phyloP scores from a whole-genome alignment of 30 jellyfish, hydroid and myxozoan genomes.

The Sanderia malayensis region DNA sequence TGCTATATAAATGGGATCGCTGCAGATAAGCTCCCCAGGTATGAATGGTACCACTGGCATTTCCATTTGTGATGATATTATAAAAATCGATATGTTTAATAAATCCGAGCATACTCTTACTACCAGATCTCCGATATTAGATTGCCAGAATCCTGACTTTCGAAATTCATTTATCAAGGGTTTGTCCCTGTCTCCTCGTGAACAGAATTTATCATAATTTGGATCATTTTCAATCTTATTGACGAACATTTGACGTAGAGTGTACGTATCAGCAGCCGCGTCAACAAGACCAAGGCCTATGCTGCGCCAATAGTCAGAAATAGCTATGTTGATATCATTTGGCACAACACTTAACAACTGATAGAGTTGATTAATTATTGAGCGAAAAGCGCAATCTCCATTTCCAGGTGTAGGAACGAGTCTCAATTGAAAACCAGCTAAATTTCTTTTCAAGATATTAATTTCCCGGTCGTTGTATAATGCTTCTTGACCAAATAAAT shows the following conservation, averaged over 20 bases:
- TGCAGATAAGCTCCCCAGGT: background rate
- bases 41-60: background rate
- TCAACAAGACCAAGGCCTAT: background rate
- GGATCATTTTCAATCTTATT: background rate
- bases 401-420: constrained; percentile 9
- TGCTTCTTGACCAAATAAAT: background rate
- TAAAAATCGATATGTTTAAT: constrained; percentile 5
- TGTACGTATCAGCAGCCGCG: background rate
- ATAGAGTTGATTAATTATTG: background rate
- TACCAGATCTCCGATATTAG: constrained; percentile 22
- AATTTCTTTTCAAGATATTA: too few species aligned
- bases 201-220: too few species aligned
- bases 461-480: too few species aligned
- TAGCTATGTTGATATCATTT: too few species aligned
- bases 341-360: background rate
- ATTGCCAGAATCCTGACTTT: constrained; percentile 13
- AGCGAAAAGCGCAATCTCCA: constrained; percentile 32
- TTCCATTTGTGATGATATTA: constrained; percentile 1
- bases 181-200: background rate
- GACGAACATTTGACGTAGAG: background rate
- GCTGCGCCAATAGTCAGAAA: background rate
- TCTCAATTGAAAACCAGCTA: too few species aligned
- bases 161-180: background rate
- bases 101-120: constrained; percentile 22
- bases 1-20: background rate